Evolutionary conservation across 1,140 invertebrate genomes (phyloP).

Genomic region (Drosophila yakuba): DNA sequence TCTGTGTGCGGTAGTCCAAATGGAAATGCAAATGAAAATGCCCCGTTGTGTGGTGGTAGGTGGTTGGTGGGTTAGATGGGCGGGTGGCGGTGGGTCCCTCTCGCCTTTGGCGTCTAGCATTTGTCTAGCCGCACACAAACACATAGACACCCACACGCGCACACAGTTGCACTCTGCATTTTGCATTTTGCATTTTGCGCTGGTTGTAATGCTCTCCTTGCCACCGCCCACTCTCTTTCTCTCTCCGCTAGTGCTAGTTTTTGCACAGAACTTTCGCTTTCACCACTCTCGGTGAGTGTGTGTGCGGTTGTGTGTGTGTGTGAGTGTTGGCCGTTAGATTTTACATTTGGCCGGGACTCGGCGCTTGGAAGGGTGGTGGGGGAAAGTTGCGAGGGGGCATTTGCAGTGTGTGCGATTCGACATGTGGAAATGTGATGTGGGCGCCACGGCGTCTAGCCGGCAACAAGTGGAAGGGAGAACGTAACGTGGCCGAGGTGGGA

Average conservation of each 20-base stretch:
- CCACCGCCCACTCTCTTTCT: conserved; percentile 31
- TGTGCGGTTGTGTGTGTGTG: conserved; percentile 6
- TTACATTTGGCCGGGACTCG: conserved; percentile 75
- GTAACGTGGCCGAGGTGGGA: not conserved
- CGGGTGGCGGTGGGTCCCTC: not conserved
- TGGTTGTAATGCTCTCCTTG: conserved; percentile 62
- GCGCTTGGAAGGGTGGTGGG: conserved; percentile 15
- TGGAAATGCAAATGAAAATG: conserved; percentile 27
- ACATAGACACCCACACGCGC: not conserved
- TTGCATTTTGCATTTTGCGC: conserved; percentile 31
- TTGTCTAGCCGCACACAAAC: conserved; percentile 62
- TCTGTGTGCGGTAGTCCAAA: conserved; percentile 4
- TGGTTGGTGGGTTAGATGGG: not conserved
- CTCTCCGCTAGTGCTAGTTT: conserved; percentile 59
- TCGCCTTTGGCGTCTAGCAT: conserved; percentile 56
- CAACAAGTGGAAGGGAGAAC: conserved; percentile 61
- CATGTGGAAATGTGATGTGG: conserved; percentile 45
- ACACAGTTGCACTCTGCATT: conserved; percentile 15
- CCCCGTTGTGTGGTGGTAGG: conserved; percentile 13
- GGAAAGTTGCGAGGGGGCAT: not conserved
- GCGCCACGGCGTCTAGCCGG: conserved; percentile 45
- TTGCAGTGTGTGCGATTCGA: conserved; percentile 18
- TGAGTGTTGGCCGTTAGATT: conserved; percentile 64
- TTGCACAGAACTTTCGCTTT: conserved; percentile 80
- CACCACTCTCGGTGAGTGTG: conserved; percentile 23